Evolutionary conservation across 2,113 vertebrate species (phyloP).

Genomic region (Mesitornis unicolor): DNA sequence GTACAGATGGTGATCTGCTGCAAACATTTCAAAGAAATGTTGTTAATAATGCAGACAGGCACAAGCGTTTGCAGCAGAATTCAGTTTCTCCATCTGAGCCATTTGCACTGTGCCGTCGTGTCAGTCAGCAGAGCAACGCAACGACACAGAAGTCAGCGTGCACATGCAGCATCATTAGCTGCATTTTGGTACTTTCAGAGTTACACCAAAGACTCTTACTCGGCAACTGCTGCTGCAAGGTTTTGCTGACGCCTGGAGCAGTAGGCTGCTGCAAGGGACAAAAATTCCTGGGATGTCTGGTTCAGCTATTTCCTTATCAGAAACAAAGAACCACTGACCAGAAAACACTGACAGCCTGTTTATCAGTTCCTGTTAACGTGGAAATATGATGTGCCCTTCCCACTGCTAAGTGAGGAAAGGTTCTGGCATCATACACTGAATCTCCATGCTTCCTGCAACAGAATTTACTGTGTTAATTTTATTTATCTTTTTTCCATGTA

Average conservation of each 20-base stretch:
- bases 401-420: neutral
- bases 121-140: neutral
- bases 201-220: neutral
- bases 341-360: neutral
- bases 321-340: slow-evolving; percentile 10
- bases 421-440: neutral
- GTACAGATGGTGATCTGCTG: neutral
- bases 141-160: accelerated
- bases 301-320: neutral
- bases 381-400: neutral
- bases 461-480: neutral
- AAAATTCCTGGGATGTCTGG: neutral
- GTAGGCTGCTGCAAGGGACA: neutral
- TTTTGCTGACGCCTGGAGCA: neutral
- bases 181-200: neutral
- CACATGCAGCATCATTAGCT: neutral
- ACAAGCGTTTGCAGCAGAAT: neutral
- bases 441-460: neutral
- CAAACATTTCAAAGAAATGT: neutral
- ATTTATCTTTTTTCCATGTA: neutral
- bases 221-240: neutral
- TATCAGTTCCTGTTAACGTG: slow-evolving; percentile 2
- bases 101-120: accelerated
- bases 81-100: neutral
- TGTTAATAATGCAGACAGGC: neutral